Conservation (phyloP, 1,140 invertebrate genomes). For the Mizuhopecten yessoensis region DNA sequence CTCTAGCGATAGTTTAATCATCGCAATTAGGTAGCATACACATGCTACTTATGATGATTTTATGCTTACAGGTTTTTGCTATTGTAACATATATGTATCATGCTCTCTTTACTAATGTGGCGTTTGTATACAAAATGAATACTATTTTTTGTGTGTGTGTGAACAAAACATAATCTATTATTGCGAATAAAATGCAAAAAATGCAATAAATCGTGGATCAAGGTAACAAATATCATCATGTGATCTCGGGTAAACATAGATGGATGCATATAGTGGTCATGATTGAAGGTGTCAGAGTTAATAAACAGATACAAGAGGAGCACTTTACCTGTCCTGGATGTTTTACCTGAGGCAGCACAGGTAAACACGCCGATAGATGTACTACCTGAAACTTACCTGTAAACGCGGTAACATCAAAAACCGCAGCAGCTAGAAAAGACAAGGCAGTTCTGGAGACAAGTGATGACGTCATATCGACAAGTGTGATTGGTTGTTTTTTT, state of each 20-base stretch:
- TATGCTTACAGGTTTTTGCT: too few relatives aligned
- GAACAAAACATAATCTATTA: too few relatives aligned
- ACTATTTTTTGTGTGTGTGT: too few relatives aligned
- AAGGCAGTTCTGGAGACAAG: background rate
- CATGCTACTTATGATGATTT: too few relatives aligned
- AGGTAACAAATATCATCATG: background rate
- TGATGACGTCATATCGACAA: background rate
- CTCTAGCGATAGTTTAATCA: too few relatives aligned
- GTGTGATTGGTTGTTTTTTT: background rate
- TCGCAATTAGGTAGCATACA: too few relatives aligned
- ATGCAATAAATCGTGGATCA: too few relatives aligned
- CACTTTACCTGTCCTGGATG: background rate
- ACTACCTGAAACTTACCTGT: background rate
- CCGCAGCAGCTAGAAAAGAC: background rate
- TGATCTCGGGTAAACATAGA: background rate
- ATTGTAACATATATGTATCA: too few relatives aligned
- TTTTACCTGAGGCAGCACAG: conserved; percentile 24
- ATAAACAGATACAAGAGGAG: background rate
- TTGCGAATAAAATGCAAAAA: too few relatives aligned
- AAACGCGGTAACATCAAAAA: background rate
- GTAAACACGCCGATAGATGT: background rate
- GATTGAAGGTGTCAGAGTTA: background rate
- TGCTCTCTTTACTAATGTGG: too few relatives aligned
- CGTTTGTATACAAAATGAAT: too few relatives aligned
- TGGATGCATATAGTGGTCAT: background rate